Percentiles rank a stretch among this genome's conserved stretches.
These are phyloP conservation scores for Smutsia gigantea DNA, from an alignment of 2,797 vertebrate species.

Conservation along the genomic window DNA sequence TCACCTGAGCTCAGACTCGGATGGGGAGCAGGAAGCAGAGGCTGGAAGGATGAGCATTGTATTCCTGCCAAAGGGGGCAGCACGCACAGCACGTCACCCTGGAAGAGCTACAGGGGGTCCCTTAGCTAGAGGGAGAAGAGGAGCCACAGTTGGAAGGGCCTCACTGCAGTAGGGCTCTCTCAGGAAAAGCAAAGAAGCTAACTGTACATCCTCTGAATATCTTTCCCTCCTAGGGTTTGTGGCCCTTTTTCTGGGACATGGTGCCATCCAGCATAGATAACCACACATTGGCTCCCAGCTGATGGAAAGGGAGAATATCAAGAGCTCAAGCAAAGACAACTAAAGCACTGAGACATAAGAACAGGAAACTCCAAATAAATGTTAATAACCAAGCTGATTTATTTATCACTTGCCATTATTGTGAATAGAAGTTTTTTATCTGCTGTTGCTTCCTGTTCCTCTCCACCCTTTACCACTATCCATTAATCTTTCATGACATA, in stretches of 20 bases:
- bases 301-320: background rate
- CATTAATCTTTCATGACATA: slow-evolving; percentile 5
- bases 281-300: background rate
- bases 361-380: slow-evolving; percentile 33
- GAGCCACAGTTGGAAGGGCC: background rate
- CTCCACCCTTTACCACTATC: background rate
- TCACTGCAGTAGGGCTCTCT: background rate
- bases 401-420: slow-evolving; percentile 25
- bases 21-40: background rate
- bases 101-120: background rate
- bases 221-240: slow-evolving; percentile 7
- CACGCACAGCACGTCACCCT: background rate
- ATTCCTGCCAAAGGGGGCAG: background rate
- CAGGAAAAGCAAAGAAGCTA: background rate
- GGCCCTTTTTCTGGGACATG: slow-evolving; percentile 52
- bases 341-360: slow-evolving; percentile 19
- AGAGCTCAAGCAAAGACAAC: slow-evolving; percentile 25
- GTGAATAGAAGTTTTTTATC: slow-evolving; percentile 50
- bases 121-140: background rate
- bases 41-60: background rate
- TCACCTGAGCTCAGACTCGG: background rate
- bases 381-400: background rate
- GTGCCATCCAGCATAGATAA: slow-evolving; percentile 10
- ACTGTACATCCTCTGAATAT: slow-evolving; percentile 11
- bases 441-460: slow-evolving; percentile 17